phyloP scores from a whole-genome alignment of 1,140 invertebrate genomes.

The Drosophila kepulauana region DNA sequence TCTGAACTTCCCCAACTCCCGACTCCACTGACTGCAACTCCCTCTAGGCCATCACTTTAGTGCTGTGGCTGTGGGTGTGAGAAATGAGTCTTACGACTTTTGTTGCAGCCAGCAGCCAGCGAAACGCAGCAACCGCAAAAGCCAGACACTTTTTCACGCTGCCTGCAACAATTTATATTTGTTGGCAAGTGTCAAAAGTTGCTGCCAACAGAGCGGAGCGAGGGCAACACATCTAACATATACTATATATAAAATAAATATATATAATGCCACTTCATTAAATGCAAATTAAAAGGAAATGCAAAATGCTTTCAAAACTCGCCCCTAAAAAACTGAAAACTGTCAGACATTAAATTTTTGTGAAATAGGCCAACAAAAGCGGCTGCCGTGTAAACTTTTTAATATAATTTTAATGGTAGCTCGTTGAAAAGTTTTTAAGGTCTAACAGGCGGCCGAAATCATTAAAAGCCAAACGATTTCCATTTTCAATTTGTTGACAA shows the following conservation, averaged over 20 bases:
- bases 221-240: slow-evolving; percentile 15
- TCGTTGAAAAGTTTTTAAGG: slow-evolving; percentile 22
- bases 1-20: not conserved
- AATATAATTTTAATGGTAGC: slow-evolving; percentile 75
- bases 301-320: slow-evolving; percentile 10
- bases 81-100: slow-evolving; percentile 77
- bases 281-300: slow-evolving; percentile 61
- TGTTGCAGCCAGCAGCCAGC: slow-evolving; percentile 38
- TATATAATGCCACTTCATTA: slow-evolving; percentile 43
- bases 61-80: slow-evolving; percentile 46
- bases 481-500: slow-evolving; percentile 74
- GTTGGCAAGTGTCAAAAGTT: slow-evolving; percentile 74
- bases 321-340: slow-evolving; percentile 18
- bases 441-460: slow-evolving; percentile 47
- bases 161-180: slow-evolving; percentile 78
- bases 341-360: slow-evolving; percentile 39
- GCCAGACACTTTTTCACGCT: slow-evolving; percentile 72
- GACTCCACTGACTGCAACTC: not conserved
- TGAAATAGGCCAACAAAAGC: slow-evolving; percentile 41
- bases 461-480: slow-evolving; percentile 65
- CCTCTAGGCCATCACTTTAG: slow-evolving; percentile 18
- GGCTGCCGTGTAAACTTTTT: slow-evolving; percentile 66
- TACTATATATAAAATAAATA: not conserved
- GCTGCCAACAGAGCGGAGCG: slow-evolving; percentile 2
- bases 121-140: slow-evolving; percentile 58